Evolutionary conservation across 2,888 invertebrate genomes (phyloP).

Genomic region (Fragum whitleyi): DNA sequence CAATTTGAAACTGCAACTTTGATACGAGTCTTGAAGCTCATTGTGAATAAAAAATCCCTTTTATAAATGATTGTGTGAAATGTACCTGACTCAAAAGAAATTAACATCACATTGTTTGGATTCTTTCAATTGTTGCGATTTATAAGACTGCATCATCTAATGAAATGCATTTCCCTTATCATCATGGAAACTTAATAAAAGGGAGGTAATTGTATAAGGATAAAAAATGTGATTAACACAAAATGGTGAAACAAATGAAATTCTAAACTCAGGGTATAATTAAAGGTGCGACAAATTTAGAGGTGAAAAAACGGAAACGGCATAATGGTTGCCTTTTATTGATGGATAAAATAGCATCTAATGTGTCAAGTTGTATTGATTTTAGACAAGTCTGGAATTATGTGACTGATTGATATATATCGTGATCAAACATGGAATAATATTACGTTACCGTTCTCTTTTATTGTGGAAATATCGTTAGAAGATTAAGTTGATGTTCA

Average conservation of each 20-base stretch:
- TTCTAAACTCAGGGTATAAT: neutral
- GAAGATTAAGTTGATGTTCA: neutral
- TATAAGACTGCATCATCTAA: too few relatives aligned
- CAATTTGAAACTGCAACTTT: conserved; percentile 25
- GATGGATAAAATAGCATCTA: conserved; percentile 32
- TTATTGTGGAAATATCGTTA: neutral
- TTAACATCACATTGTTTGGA: neutral
- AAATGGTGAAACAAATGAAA: neutral
- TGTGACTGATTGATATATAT: conserved; percentile 17
- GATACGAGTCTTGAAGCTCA: neutral
- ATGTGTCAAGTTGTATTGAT: conserved; percentile 14
- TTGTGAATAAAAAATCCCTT: neutral
- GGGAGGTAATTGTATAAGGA: too few relatives aligned
- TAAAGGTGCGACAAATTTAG: neutral
- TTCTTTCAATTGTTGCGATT: neutral
- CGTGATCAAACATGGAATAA: conserved; percentile 17
- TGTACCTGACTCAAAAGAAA: neutral
- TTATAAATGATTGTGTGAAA: neutral
- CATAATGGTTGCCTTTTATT: conserved; percentile 7
- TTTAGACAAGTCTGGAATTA: neutral
- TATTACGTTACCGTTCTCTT: neutral
- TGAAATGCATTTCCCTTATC: too few relatives aligned
- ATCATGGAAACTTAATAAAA: too few relatives aligned
- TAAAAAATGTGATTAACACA: too few relatives aligned
- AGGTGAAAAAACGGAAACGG: conserved; percentile 12